Evolutionary conservation across 2,113 vertebrate genomes (phyloP).

Genomic region (Dicentrarchus labrax): DNA sequence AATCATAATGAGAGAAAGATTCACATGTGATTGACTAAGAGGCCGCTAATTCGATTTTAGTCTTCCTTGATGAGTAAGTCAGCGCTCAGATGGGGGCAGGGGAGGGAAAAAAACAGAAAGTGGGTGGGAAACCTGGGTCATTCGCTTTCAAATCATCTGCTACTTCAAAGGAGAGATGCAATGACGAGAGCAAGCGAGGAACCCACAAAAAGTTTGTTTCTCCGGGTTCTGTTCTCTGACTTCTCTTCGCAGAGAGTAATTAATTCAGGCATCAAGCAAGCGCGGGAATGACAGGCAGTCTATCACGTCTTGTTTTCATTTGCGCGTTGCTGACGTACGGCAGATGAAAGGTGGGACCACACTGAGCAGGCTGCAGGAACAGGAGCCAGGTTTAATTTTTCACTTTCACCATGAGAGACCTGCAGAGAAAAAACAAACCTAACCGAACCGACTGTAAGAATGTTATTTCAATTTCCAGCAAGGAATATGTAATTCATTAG

Average conservation of each 20-base stretch:
- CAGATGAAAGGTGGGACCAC: slow-evolving; percentile 49
- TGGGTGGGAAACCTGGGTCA: slow-evolving; percentile 43
- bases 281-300: slow-evolving; percentile 61
- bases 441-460: slow-evolving; percentile 1
- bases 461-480: slow-evolving; percentile 25
- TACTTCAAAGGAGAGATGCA: slow-evolving; percentile 38
- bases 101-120: background rate
- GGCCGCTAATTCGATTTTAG: slow-evolving; percentile 71
- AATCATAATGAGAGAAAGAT: slow-evolving; percentile 64
- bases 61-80: slow-evolving; percentile 57
- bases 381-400: slow-evolving; percentile 40
- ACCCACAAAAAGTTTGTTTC: slow-evolving; percentile 25
- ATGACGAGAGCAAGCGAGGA: background rate
- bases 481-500: slow-evolving; percentile 34
- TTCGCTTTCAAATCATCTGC: slow-evolving; percentile 36
- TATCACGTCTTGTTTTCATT: slow-evolving; percentile 49
- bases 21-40: slow-evolving; percentile 70
- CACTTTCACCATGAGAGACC: slow-evolving; percentile 32
- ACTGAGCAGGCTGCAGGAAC: slow-evolving; percentile 26
- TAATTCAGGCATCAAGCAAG: slow-evolving; percentile 65
- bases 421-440: slow-evolving; percentile 42
- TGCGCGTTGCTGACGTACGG: background rate
- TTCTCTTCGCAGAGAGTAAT: slow-evolving; percentile 54
- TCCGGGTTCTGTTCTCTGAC: background rate
- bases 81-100: slow-evolving; percentile 23